Evolutionary conservation across 2,888 invertebrate species (phyloP), one percentile per base, ranked within the genome.

Genomic region (Chymomyza amoena): DNA sequence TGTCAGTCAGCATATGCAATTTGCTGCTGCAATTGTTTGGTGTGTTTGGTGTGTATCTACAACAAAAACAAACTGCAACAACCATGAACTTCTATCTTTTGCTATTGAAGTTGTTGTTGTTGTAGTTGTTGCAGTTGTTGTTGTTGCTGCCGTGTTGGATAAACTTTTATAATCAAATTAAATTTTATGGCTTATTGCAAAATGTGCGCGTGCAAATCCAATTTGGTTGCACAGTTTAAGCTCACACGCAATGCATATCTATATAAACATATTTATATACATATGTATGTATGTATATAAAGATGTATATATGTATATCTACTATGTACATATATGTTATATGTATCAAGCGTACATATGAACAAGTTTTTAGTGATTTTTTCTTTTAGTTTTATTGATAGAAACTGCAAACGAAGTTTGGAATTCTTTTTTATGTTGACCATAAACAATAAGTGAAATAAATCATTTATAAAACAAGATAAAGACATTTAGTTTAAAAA

Each of bases 161-260:
- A 82, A 87, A 87, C 85, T 84, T 84, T 86, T 88, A 84, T 83
- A 79, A 81, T 79, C 87, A 84, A 86, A 84, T 84, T 88, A 81
- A 86, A 86, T 84, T 86, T 88, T 77, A 84, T 88, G 75, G 88
- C 84, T 81, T 84, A 84, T 86, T 83, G 88, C 84, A 78, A 83
- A 76, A 83, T 83, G 81, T 69, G 76, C 78, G 82, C 87, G 73
- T 84, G 80, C 87, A 84, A 87, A 85, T 80, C 78, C 85, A 87
- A 87, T 87, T 87, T 85, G 57, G 57, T 57, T 57, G 57, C 28
- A 45, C 39, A 45, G 39, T 45, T 45, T 45, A 45, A 45, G 39
- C 39, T 45, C 39, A 13, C 72, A 74, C 72, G 39, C 61, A 20
- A 20, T 15, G 15, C 15, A 59, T 28, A 20, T 28, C 18, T 28